Evolutionary conservation across 2,113 vertebrate genomes (phyloP), one percentile per base, ranked within the genome.

Genomic region (Theropithecus gelada): DNA sequence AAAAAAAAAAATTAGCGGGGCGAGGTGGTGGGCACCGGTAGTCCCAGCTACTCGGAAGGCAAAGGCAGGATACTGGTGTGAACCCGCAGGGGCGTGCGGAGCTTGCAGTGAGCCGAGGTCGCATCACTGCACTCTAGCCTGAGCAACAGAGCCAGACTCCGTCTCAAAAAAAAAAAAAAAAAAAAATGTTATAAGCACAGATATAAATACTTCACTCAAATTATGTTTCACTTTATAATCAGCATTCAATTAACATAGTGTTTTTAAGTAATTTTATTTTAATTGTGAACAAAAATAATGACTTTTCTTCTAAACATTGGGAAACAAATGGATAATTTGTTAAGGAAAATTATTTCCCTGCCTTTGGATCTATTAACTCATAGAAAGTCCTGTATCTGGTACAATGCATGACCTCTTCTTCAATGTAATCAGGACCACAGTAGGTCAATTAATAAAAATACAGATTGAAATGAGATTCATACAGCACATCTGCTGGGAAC

Each of bases 251-350:
- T 85, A n/a, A 93, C 88, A 70, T 23, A 45, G 9, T 6, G 18
- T 7, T 68, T 90, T 81, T 23, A 93, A 89, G 50, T 88, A 79
- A 91, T 75, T 88, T 76, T 61, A 70, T 73, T 90, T 55, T 86
- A n/a, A 38, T 91, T 73, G 8, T 88, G 92, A 78, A 72, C 35
- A 83, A 68, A 91, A 95, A 23, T 40, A 92, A 81, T 84, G 57
- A 27, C 12, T 75, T 72, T 89, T 59, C 27, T 83, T 75, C 3
- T 66, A 38, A 27, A 81, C 6, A 84, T 43, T 68, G 61, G 73
- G 45, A 81, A 92, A 85, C 12, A 89, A 94, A 59, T 59, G 7
- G 32, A 38, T 55, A 70, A 50, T 92, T 76, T 85, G 27, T 88
- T 13, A 79, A n/a, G 27, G 23, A 94, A 75, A 95, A 89, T 32